Evolutionary conservation across 2,888 invertebrate species (phyloP).

Genomic region (Eupithecia vulgata): DNA sequence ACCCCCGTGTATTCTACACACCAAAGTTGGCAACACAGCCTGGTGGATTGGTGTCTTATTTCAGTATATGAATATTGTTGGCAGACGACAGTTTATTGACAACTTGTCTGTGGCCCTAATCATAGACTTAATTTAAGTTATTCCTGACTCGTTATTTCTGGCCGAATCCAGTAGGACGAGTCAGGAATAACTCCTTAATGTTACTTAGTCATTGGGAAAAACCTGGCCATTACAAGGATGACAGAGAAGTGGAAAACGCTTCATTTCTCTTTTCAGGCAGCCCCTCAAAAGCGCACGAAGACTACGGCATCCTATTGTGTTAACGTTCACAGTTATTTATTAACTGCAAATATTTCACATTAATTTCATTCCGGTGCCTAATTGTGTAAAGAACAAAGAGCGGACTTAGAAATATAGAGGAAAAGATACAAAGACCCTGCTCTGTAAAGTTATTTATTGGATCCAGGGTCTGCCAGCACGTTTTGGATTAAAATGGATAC

Average conservation of each 20-base stretch:
- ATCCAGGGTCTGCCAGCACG: neutral
- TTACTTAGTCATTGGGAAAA: too few species aligned
- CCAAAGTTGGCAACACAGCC: too few species aligned
- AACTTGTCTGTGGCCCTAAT: too few species aligned
- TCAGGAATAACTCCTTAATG: too few species aligned
- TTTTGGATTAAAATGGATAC: neutral
- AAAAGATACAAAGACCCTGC: neutral
- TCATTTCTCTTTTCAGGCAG: neutral
- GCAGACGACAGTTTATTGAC: too few species aligned
- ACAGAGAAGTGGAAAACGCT: neutral
- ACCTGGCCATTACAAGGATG: too few species aligned
- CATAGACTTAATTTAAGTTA: too few species aligned
- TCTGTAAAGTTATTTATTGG: neutral
- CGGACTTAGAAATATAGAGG: constrained; percentile 2
- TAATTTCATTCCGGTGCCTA: constrained; percentile 31
- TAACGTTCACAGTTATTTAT: constrained; percentile 35
- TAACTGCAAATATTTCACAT: constrained; percentile 42
- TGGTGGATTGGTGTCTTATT: too few species aligned
- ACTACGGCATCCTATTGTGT: constrained; percentile 36
- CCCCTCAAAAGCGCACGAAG: neutral
- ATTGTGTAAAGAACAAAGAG: constrained; percentile 33
- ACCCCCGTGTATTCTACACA: too few species aligned
- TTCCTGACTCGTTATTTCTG: too few species aligned
- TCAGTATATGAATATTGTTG: too few species aligned
- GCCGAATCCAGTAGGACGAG: too few species aligned